These are phyloP conservation scores for Amiota communis DNA, from an alignment of 2,888 invertebrate genomes.

Conservation along the genomic window DNA sequence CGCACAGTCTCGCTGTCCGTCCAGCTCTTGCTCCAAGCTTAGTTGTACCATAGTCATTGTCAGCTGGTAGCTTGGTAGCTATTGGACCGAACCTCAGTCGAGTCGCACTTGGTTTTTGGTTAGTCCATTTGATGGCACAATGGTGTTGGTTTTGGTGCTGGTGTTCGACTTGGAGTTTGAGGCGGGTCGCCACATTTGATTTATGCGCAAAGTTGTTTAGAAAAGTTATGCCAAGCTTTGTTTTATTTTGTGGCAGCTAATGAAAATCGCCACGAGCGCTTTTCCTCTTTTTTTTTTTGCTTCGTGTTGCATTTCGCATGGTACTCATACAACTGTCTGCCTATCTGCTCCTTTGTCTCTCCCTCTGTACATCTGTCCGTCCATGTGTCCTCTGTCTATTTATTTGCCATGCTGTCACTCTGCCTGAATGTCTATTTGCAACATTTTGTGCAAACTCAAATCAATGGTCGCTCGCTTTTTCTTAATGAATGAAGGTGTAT, in stretches of 20 bases:
- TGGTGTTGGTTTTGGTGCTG: neutral
- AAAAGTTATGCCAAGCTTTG: slow-evolving; percentile 58
- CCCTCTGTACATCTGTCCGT: neutral
- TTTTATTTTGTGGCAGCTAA: slow-evolving; percentile 29
- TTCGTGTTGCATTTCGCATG: slow-evolving; percentile 8
- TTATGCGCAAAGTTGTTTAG: slow-evolving; percentile 64
- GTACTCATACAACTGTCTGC: neutral
- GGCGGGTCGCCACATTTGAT: slow-evolving; percentile 56
- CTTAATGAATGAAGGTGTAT: slow-evolving; percentile 17
- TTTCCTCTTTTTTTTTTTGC: neutral
- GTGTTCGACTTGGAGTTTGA: slow-evolving; percentile 42
- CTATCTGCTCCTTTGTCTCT: neutral
- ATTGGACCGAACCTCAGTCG: neutral
- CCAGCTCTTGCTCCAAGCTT: neutral
- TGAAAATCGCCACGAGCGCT: slow-evolving; percentile 27
- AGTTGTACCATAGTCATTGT: slow-evolving; percentile 5
- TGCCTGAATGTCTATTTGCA: neutral
- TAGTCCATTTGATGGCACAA: neutral
- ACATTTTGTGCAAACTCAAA: slow-evolving; percentile 5
- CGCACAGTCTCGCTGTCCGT: neutral
- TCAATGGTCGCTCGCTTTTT: slow-evolving; percentile 1
- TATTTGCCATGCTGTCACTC: neutral
- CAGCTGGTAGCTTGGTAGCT: neutral
- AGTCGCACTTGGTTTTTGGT: neutral
- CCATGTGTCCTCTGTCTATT: neutral